Percentiles rank a stretch among this genome's conserved stretches.
Conservation (phyloP, 2,888 invertebrate species). For the Acleris laterana region DNA sequence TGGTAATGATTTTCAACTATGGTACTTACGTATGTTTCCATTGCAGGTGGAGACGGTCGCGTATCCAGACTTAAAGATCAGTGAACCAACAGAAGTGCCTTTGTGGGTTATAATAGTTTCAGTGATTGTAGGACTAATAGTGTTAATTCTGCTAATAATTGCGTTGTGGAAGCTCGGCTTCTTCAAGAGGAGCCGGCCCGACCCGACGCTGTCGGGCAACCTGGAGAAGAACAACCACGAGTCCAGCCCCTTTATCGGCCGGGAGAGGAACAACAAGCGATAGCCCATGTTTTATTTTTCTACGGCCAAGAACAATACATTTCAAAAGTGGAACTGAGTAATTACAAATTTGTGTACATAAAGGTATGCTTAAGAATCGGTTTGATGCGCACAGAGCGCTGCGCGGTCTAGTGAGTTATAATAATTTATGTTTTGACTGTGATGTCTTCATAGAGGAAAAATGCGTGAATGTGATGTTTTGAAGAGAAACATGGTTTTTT, state of each 20-base stretch:
- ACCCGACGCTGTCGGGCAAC: conserved; percentile 92
- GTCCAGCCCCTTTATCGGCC: conserved; percentile 86
- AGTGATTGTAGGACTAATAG: conserved; percentile 91
- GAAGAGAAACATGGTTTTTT: conserved; percentile 58
- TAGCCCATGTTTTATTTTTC: conserved; percentile 60
- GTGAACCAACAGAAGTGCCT: conserved; percentile 89
- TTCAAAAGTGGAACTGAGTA: conserved; percentile 44
- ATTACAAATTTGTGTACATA: conserved; percentile 48
- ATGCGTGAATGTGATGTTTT: conserved; percentile 72
- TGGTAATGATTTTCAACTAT: too few relatives aligned
- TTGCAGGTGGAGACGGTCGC: conserved; percentile 92
- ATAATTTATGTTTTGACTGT: conserved; percentile 66
- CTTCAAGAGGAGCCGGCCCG: conserved; percentile 93
- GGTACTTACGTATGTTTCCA: background rate
- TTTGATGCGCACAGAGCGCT: conserved; percentile 27
- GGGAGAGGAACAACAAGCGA: conserved; percentile 76
- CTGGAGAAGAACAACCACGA: conserved; percentile 89
- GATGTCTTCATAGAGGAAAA: conserved; percentile 82
- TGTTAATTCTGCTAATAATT: conserved; percentile 91
- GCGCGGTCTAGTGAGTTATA: conserved; percentile 35
- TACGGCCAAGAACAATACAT: conserved; percentile 45
- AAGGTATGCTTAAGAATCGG: conserved; percentile 35
- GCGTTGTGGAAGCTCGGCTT: conserved; percentile 95
- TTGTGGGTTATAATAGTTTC: conserved; percentile 95
- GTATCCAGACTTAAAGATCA: conserved; percentile 91